Conservation (phyloP, 2,113 vertebrate species). For the Ariopsis seemanni region DNA sequence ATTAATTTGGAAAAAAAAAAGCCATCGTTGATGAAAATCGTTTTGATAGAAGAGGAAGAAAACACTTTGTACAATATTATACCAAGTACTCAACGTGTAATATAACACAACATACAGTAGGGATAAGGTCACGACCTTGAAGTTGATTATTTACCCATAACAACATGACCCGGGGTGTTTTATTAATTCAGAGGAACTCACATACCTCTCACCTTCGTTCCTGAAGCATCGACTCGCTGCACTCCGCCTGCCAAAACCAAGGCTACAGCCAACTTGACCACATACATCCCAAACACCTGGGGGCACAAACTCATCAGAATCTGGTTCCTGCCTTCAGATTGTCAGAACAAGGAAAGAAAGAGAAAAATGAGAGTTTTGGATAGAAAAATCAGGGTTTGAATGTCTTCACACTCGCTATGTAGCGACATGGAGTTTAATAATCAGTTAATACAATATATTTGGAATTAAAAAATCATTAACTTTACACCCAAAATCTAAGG, state of each 20-base stretch:
- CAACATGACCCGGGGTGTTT: background rate
- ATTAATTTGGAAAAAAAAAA: too few species aligned
- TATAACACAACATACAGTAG: background rate
- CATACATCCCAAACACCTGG: slow-evolving; percentile 94
- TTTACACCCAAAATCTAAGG: background rate
- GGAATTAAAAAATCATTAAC: background rate
- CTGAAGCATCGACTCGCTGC: slow-evolving; percentile 88
- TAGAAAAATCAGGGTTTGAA: background rate
- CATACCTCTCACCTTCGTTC: slow-evolving; percentile 87
- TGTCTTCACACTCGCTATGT: background rate
- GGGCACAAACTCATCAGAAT: slow-evolving; percentile 93
- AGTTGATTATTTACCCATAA: background rate
- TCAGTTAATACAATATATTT: background rate
- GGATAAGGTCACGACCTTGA: background rate
- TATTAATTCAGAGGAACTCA: background rate
- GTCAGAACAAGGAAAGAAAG: background rate
- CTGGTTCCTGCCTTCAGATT: slow-evolving; percentile 84
- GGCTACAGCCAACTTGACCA: slow-evolving; percentile 91
- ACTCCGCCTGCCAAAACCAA: slow-evolving; percentile 95
- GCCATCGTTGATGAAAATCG: too few species aligned
- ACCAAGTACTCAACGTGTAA: too few species aligned
- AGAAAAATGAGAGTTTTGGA: background rate
- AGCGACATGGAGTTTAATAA: background rate
- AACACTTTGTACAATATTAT: background rate
- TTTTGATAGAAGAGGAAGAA: too few species aligned